Evolutionary conservation across 2,888 invertebrate genomes (phyloP), one percentile per base, ranked within the genome.

Genomic region (Aphidoletes aphidimyza): DNA sequence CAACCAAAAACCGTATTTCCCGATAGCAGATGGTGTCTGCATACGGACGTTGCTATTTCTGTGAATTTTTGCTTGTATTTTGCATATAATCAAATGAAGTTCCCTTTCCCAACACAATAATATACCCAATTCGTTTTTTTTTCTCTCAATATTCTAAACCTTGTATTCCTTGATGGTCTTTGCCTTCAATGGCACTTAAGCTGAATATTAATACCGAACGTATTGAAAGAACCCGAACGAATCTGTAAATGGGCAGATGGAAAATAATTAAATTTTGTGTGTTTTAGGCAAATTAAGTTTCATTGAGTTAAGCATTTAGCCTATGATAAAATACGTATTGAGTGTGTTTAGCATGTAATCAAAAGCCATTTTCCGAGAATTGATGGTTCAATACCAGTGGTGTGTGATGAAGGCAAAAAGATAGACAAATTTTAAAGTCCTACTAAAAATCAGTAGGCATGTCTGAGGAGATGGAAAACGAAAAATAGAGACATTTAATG

Each of bases 201-300:
- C 54, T 1, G 54, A 54, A 54, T 54, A 69, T 34, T 69, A 30
- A 34, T 11, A 69, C 34, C 69, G 26, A 3, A 69, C 34, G 26
- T 30, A 30, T 14, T 26, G 30, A n/a, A 11, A 14, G 34, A n/a
- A n/a, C n/a, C 22, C 54, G 26, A 54, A 54, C 54, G 69, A 69
- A 30, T 69, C 69, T 69, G 30, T 69, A 14, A 69, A 69, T 30
- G 14, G 69, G 30, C 26, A 69, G 19, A 69, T 69, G 69, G 69
- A 69, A 69, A 69, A 69, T 69, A 69, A 69, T 69, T 69, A 69
- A 69, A 69, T 69, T 69, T 69, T 34, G 69, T 69, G 69, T 69
- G 69, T 69, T 69, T 69, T 69, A 69, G 69, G 69, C n/a, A 69
- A 69, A 69, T 69, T 69, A 30, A 26, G 69, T 69, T 69, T 69